Evolutionary conservation across 1,140 invertebrate species (phyloP).

Genomic region (Penaeus japonicus): DNA sequence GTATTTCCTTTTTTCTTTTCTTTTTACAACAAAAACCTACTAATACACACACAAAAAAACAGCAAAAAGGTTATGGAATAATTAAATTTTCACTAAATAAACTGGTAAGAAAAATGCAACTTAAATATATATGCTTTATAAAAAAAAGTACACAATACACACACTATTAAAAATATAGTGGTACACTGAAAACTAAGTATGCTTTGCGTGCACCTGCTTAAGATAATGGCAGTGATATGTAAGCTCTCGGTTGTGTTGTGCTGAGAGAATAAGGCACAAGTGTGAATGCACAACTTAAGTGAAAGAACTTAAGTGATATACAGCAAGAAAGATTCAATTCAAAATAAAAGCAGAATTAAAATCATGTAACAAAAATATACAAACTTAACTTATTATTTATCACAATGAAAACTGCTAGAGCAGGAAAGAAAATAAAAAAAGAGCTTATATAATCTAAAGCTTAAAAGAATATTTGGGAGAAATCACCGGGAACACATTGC

Average conservation of each 20-base stretch:
- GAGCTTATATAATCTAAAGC: neutral
- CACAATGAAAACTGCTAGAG: slow-evolving; percentile 15
- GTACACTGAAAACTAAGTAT: too few relatives aligned
- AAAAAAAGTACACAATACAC: neutral
- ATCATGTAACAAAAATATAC: neutral
- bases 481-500: neutral
- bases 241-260: slow-evolving; percentile 57
- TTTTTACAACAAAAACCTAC: too few relatives aligned
- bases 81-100: too few relatives aligned
- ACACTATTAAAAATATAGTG: too few relatives aligned
- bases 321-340: neutral
- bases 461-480: neutral
- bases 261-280: slow-evolving; percentile 44
- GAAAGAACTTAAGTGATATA: neutral
- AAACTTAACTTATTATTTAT: neutral
- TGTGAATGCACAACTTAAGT: slow-evolving; percentile 52
- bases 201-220: too few relatives aligned
- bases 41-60: too few relatives aligned
- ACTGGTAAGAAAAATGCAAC: too few relatives aligned
- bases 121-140: too few relatives aligned
- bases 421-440: neutral
- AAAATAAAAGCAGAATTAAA: too few relatives aligned
- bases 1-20: too few relatives aligned
- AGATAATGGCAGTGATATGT: slow-evolving; percentile 58
- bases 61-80: too few relatives aligned